These are phyloP conservation scores for Neolamprologus modestus DNA, from an alignment of 2,113 vertebrate species.

Conservation along the genomic window DNA sequence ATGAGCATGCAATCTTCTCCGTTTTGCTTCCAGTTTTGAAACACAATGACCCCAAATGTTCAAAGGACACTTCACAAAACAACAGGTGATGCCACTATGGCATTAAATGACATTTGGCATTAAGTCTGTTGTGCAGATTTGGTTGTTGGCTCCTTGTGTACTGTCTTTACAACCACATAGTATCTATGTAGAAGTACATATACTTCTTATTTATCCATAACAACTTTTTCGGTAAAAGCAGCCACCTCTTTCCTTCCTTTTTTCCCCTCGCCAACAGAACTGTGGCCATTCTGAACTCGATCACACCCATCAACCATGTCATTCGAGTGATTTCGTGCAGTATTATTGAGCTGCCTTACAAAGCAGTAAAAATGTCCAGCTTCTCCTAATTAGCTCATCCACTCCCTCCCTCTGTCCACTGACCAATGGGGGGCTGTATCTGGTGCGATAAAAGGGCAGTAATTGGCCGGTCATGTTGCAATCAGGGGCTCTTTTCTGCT, in stretches of 20 bases:
- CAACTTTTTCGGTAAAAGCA: background rate
- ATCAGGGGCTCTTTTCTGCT: constrained; percentile 40
- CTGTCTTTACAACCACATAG: background rate
- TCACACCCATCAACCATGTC: background rate
- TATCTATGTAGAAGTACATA: background rate
- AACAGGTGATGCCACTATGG: background rate
- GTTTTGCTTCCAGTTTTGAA: background rate
- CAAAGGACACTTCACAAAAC: background rate
- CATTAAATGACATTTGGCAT: background rate
- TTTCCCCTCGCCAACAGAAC: background rate
- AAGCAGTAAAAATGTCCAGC: background rate
- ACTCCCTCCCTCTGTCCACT: background rate
- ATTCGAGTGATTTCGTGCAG: background rate
- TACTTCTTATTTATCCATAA: background rate
- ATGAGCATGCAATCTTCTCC: fast-evolving
- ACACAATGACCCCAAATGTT: background rate
- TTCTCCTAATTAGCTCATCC: background rate
- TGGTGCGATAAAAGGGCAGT: constrained; percentile 18
- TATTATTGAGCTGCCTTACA: background rate
- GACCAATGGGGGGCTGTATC: background rate
- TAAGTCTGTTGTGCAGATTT: background rate
- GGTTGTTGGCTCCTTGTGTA: background rate
- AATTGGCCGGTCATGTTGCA: constrained; percentile 44
- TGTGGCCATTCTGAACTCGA: background rate
- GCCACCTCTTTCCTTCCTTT: background rate